Evolutionary conservation across 2,113 vertebrate genomes (phyloP).

Genomic region (Fulica atra): DNA sequence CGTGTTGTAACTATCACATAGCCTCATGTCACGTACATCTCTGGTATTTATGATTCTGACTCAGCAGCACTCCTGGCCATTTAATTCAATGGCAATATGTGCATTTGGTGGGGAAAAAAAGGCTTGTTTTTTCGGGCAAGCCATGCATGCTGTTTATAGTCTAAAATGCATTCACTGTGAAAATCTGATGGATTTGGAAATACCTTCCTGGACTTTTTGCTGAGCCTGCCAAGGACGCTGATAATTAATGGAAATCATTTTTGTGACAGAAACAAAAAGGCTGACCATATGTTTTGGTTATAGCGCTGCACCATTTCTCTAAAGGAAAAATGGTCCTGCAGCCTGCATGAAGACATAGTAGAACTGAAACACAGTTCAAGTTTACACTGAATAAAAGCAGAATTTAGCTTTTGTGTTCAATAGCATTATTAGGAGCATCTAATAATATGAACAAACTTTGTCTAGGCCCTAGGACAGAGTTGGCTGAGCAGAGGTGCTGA

Average conservation of each 20-base stretch:
- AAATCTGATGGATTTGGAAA: slow-evolving; percentile 14
- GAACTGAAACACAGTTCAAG: neutral
- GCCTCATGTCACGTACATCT: neutral
- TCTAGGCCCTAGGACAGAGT: neutral
- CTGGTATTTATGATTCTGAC: neutral
- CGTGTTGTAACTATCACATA: neutral
- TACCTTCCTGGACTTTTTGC: neutral
- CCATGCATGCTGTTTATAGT: neutral
- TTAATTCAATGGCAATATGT: neutral
- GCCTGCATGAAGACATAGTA: neutral
- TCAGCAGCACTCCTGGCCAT: neutral
- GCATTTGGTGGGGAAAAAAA: neutral
- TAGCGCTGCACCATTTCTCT: neutral
- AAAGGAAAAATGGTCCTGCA: neutral
- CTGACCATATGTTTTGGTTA: neutral
- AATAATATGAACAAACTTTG: neutral
- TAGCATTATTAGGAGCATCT: neutral
- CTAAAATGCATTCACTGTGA: neutral
- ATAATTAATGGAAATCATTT: neutral
- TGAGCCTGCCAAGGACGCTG: neutral
- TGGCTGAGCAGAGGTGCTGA: neutral
- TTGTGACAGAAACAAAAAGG: neutral
- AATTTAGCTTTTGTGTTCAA: neutral
- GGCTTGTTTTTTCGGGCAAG: neutral
- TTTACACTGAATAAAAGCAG: neutral